Percentiles rank a stretch among this genome's conserved stretches.
Evolutionary conservation across 2,113 vertebrate genomes (phyloP).

Genomic region (Xenopus borealis): DNA sequence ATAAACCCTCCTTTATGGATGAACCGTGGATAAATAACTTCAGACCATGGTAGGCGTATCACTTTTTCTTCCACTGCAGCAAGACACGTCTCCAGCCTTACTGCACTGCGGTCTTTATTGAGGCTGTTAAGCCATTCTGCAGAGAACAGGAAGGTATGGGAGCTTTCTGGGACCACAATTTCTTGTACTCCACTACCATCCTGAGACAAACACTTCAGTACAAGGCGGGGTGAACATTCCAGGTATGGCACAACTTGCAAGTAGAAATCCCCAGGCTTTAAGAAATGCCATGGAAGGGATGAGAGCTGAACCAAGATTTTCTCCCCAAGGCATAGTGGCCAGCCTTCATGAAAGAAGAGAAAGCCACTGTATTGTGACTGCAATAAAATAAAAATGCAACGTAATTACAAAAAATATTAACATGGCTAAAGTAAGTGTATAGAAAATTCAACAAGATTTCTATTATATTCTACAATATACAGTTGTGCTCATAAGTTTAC

Average conservation of each 20-base stretch:
- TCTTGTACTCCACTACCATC: slow-evolving; percentile 82
- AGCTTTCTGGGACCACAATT: slow-evolving; percentile 74
- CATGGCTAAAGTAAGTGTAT: no score
- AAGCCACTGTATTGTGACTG: slow-evolving; percentile 88
- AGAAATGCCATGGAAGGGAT: slow-evolving; percentile 83
- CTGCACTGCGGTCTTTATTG: slow-evolving; percentile 82
- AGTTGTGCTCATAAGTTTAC: no score
- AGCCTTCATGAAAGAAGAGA: slow-evolving; percentile 86
- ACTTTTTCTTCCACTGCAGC: slow-evolving; percentile 81
- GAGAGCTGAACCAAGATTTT: slow-evolving; percentile 85
- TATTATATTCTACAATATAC: no score
- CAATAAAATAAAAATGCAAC: neutral
- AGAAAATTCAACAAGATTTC: no score
- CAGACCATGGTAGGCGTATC: slow-evolving; percentile 78
- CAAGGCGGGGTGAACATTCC: slow-evolving; percentile 77
- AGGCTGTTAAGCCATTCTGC: slow-evolving; percentile 85
- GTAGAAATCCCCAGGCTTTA: slow-evolving; percentile 86
- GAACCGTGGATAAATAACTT: slow-evolving; percentile 83
- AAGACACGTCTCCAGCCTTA: slow-evolving; percentile 78
- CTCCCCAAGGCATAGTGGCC: slow-evolving; percentile 78
- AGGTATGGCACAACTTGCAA: slow-evolving; percentile 86
- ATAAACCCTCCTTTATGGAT: slow-evolving; percentile 68
- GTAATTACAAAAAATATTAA: neutral
- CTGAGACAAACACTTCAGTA: slow-evolving; percentile 81
- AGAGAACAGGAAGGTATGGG: slow-evolving; percentile 83